Evolutionary conservation across 2,797 vertebrate species (phyloP), one percentile per base, ranked within the genome.

Genomic region (Halcyon leucocephala): DNA sequence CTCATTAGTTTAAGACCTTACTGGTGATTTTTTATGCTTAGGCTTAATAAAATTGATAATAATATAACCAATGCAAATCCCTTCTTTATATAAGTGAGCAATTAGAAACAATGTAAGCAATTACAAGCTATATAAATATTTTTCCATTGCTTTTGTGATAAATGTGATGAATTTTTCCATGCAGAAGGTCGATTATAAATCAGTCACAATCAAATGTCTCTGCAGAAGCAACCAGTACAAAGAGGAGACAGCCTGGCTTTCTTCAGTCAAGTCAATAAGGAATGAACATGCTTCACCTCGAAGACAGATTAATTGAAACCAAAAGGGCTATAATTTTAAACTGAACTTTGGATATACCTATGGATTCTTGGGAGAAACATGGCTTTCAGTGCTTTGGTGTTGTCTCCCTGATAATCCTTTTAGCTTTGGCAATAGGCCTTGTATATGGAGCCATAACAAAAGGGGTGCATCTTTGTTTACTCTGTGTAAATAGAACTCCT

Each of bases 51-150:
- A 93, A 88, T 78, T 58, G 61, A 76, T 90, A 74, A 76, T 54
- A 87, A 83, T 79, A 54, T 44, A 81, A 78, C 35, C 17, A 91
- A 6, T 74, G 49, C 77, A 94, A 92, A 93, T 89, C 49, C 37
- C 33, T 31, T 89, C 46, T 86, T 95, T 91, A 81, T 62, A 87
- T 71, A 88, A 95, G 86, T 35, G 61, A 88, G 41, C 39, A 69
- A 71, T 91, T 94, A 94, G 82, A 91, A 95, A 86, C 85, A 95
- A 88, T 57, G 18, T 86, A 78, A 91, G 69, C 69, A 81, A 95
- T 91, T 93, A 88, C n/a, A 87, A 94, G 49, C 22, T 58, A 54
- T 71, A 74, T 25, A 87, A 87, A 67, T 86, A 42, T 67, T 61
- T 93, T 93, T 80, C 58, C 61, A 74, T 74, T 87, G 60, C 67